These are phyloP conservation scores for Hemicrepidius hirtus DNA, from an alignment of 2,888 invertebrate genomes.

Conservation along the genomic window DNA sequence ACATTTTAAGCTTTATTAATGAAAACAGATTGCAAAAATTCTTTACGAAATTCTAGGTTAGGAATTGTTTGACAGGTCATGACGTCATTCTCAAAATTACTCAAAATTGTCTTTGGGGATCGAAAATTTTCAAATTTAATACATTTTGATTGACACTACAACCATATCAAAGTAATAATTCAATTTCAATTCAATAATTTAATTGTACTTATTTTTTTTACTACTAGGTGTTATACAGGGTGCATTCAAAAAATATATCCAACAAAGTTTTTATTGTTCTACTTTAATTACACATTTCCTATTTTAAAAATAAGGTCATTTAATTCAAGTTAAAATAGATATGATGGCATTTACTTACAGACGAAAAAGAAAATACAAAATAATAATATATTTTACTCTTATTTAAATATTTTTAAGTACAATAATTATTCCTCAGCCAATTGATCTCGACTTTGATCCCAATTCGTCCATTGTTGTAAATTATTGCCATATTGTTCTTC, in stretches of 20 bases:
- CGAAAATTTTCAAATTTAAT: no score
- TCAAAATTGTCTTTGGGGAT: no score
- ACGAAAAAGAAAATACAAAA: slow-evolving; percentile 7
- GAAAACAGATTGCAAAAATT: no score
- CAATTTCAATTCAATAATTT: no score
- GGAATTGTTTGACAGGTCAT: no score
- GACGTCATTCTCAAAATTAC: no score
- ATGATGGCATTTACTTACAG: slow-evolving; percentile 11
- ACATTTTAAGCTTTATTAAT: slow-evolving; percentile 50
- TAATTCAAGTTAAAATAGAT: slow-evolving; percentile 23
- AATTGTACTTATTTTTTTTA: no score
- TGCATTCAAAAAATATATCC: background rate
- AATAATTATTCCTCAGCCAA: slow-evolving; percentile 26
- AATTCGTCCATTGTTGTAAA: slow-evolving; percentile 40
- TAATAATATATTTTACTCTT: slow-evolving; percentile 15
- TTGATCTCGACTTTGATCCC: slow-evolving; percentile 37
- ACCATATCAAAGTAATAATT: no score
- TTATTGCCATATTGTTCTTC: slow-evolving; percentile 47
- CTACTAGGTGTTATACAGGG: no score
- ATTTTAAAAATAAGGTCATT: background rate
- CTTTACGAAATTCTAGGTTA: no score
- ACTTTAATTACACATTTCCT: slow-evolving; percentile 10
- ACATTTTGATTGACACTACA: no score
- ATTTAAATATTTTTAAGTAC: slow-evolving; percentile 12
- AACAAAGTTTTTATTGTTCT: slow-evolving; percentile 26